phyloP scores from a whole-genome alignment of 2,113 vertebrate genomes.

The Trichechus manatus region DNA sequence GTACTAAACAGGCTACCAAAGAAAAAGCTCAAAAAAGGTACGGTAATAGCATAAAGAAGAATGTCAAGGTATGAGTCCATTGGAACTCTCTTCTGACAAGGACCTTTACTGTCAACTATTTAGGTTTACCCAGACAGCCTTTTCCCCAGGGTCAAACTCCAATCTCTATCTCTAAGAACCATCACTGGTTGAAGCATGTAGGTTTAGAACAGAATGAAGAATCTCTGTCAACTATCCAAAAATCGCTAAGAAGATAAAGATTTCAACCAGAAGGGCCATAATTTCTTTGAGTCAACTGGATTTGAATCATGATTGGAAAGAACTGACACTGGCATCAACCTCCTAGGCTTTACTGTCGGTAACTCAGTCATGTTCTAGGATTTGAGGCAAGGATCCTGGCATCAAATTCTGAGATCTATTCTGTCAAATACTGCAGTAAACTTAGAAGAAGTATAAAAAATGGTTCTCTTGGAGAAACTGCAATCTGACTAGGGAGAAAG shows the following conservation, averaged over 20 bases:
- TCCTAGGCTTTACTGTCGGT: not conserved
- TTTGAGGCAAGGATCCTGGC: not conserved
- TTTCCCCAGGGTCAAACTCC: not conserved
- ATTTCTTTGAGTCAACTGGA: not conserved
- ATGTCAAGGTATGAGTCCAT: not conserved
- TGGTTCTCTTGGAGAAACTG: not conserved
- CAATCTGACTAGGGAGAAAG: not conserved
- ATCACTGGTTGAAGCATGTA: not conserved
- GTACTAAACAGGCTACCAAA: not conserved
- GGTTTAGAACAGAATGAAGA: not conserved
- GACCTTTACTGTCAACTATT: not conserved
- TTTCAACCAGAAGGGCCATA: not conserved
- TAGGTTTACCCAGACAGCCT: not conserved
- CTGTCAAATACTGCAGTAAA: not conserved
- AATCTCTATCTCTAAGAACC: not conserved
- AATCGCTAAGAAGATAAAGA: not conserved
- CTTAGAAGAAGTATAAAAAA: conserved; percentile 5
- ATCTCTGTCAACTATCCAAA: not conserved
- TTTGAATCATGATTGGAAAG: conserved; percentile 7
- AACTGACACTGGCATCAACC: not conserved
- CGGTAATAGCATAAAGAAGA: not conserved
- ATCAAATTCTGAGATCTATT: not conserved
- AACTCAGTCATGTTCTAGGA: not conserved
- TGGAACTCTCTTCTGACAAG: not conserved
- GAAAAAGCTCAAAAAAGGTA: not conserved